phyloP scores from a whole-genome alignment of 2,888 invertebrate genomes.

The Oxyteleia sp. region DNA sequence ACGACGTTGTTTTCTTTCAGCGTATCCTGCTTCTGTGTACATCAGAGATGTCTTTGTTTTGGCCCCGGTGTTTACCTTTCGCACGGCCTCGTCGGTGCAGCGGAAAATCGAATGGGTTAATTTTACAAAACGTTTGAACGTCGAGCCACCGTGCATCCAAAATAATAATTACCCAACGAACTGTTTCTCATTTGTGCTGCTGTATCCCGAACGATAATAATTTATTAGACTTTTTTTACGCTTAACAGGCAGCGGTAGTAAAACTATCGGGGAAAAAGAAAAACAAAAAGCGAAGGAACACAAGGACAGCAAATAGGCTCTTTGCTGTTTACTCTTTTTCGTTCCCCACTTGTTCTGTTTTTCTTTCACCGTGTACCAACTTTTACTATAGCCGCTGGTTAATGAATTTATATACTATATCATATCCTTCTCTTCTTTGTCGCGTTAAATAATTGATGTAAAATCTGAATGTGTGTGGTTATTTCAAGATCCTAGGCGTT shows the following conservation, averaged over 20 bases:
- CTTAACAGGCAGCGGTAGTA: neutral
- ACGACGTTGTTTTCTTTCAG: neutral
- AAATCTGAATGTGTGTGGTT: slow-evolving; percentile 21
- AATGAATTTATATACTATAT: slow-evolving; percentile 20
- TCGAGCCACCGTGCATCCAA: neutral
- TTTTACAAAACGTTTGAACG: neutral
- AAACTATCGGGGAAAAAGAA: too few species aligned
- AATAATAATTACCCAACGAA: slow-evolving; percentile 21
- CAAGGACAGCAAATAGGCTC: too few species aligned
- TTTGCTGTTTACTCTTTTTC: too few species aligned
- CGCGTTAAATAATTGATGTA: slow-evolving; percentile 38
- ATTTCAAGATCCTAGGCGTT: slow-evolving; percentile 34
- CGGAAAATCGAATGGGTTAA: neutral
- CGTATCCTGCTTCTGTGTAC: neutral
- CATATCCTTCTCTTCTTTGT: slow-evolving; percentile 44
- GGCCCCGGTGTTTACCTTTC: slow-evolving; percentile 1
- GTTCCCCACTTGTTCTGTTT: too few species aligned
- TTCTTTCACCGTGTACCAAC: too few species aligned
- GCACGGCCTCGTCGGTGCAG: neutral
- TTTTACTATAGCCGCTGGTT: too few species aligned
- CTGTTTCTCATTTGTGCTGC: neutral
- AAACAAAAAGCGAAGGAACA: too few species aligned
- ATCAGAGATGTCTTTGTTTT: slow-evolving; percentile 11
- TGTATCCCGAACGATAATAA: slow-evolving; percentile 3
- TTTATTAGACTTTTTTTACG: too few species aligned